Evolutionary conservation across 1,140 invertebrate species (phyloP).

Genomic region (Mizuhopecten yessoensis): DNA sequence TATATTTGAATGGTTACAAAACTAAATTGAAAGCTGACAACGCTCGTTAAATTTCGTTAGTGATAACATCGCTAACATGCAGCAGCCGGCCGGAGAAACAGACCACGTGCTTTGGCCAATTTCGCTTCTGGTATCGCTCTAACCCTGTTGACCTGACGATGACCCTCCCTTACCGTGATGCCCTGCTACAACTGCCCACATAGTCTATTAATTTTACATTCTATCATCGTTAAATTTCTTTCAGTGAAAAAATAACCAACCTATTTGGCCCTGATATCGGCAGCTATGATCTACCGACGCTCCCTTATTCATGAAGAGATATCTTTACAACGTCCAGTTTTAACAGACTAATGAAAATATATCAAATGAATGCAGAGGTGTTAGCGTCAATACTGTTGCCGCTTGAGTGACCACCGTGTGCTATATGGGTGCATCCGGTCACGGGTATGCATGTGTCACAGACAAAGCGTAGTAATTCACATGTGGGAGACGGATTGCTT

Average conservation of each 20-base stretch:
- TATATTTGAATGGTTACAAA: neutral
- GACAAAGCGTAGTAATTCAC: no score
- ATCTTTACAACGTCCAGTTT: neutral
- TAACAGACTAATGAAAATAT: neutral
- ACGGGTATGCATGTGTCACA: no score
- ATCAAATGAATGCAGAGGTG: neutral
- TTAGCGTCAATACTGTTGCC: neutral
- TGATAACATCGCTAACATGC: neutral
- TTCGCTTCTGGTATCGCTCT: slow-evolving; percentile 14
- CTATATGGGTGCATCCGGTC: no score
- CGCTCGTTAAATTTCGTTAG: neutral
- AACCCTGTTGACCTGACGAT: neutral
- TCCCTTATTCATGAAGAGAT: neutral
- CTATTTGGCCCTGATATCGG: neutral
- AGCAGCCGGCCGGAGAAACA: neutral
- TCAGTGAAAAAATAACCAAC: neutral
- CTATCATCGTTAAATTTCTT: neutral
- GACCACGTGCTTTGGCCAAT: neutral
- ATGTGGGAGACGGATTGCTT: no score
- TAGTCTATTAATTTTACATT: slow-evolving; percentile 28
- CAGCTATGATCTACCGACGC: neutral
- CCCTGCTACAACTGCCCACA: neutral
- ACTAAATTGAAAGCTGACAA: neutral
- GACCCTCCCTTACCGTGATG: slow-evolving; percentile 20
- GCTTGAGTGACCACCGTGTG: no score